These are phyloP conservation scores for Coenobita brevimanus DNA, from an alignment of 1,140 invertebrate genomes.

Conservation along the genomic window DNA sequence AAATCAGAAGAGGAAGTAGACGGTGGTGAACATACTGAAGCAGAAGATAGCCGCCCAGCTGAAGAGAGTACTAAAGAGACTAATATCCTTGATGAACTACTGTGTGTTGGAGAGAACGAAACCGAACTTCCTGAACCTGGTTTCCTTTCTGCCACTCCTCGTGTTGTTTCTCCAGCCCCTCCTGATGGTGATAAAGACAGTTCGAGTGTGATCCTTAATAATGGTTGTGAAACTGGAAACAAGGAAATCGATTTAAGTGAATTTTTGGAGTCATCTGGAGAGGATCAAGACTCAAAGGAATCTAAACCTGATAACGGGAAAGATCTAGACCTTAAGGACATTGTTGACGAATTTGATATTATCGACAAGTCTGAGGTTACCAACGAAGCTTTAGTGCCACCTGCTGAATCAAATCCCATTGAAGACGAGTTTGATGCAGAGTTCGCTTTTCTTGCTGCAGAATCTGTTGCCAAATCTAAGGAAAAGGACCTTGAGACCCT, in stretches of 20 bases:
- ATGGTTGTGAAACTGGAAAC: conserved; percentile 42
- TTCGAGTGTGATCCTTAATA: conserved; percentile 17
- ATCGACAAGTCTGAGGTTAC: conserved; percentile 68
- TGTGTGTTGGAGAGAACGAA: conserved; percentile 50
- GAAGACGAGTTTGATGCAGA: conserved; percentile 80
- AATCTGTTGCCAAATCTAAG: conserved; percentile 78
- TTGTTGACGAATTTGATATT: conserved; percentile 76
- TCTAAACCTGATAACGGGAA: conserved; percentile 42
- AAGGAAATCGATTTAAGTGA: conserved; percentile 62
- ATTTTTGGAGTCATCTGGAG: conserved; percentile 49
- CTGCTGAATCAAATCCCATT: conserved; percentile 59
- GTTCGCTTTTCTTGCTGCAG: conserved; percentile 83
- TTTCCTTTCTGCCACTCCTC: conserved; percentile 16
- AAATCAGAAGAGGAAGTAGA: conserved; percentile 6
- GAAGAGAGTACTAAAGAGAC: conserved; percentile 73
- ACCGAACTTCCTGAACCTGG: conserved; percentile 53
- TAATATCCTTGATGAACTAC: conserved; percentile 67
- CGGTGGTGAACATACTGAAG: not conserved
- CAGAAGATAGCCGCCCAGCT: conserved; percentile 75
- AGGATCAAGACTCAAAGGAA: conserved; percentile 58
- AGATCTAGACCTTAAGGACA: conserved; percentile 70
- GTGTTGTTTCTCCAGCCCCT: conserved; percentile 24
- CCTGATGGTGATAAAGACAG: conserved; percentile 24
- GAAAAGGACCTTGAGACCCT: conserved; percentile 61
- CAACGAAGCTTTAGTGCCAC: conserved; percentile 53